Conservation (phyloP, 1,140 invertebrate genomes). For the Drosophila elegans region DNA sequence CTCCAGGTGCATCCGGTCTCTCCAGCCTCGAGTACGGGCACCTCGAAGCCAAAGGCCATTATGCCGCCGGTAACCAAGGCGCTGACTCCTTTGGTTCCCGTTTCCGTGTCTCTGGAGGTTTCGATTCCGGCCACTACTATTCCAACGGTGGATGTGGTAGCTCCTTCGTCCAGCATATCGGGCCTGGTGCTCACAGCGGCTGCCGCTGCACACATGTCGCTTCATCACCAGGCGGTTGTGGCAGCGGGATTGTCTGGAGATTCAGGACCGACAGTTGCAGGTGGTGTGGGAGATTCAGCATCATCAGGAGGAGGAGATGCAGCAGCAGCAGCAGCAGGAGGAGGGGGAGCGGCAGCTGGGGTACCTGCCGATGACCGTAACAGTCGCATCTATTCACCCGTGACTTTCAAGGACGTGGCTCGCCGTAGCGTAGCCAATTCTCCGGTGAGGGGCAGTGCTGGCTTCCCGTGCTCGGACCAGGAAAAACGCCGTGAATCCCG, state of each 20-base stretch:
- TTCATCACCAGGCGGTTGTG: conserved; percentile 66
- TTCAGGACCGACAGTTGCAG: conserved; percentile 9
- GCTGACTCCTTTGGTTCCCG: conserved; percentile 12
- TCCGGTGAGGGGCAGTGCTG: conserved; percentile 86
- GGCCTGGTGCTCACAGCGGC: conserved; percentile 53
- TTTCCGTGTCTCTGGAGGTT: conserved; percentile 13
- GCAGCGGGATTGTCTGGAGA: conserved; percentile 85
- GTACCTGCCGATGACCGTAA: conserved; percentile 86
- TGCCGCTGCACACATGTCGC: conserved; percentile 55
- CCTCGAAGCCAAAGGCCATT: conserved; percentile 40
- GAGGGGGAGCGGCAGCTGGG: conserved; percentile 60
- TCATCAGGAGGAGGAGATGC: conserved; percentile 65
- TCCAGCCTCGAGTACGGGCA: conserved; percentile 51
- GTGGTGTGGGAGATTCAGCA: conserved; percentile 72
- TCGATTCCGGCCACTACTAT: conserved; percentile 1
- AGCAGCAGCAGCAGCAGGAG: conserved; percentile 84
- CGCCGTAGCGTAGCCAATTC: conserved; percentile 90
- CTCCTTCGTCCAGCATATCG: conserved; percentile 31
- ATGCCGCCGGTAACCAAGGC: conserved; percentile 28
- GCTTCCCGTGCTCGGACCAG: conserved; percentile 41
- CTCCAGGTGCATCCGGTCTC: conserved; percentile 66
- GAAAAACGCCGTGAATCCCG: conserved; percentile 85
- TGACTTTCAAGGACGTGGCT: conserved; percentile 93
- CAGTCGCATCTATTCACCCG: conserved; percentile 90
- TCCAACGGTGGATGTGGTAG: conserved; percentile 16